Percentiles rank a stretch among this genome's conserved stretches.
phyloP scores from a whole-genome alignment of 1,140 invertebrate species.

The Prorops nasuta region DNA sequence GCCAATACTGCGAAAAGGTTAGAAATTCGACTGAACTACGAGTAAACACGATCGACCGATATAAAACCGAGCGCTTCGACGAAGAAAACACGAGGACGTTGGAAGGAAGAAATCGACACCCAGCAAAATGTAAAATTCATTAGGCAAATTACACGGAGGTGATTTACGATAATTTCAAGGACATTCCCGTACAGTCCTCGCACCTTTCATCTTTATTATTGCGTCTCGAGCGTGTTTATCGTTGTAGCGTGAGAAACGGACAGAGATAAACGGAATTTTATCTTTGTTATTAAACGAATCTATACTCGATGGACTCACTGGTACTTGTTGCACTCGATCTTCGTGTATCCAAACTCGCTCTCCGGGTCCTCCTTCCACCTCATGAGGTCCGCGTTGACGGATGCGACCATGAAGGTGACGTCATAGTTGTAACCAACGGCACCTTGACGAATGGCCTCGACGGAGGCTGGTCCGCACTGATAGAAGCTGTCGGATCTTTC shows the following conservation, averaged over 20 bases:
- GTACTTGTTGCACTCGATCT: slow-evolving; percentile 69
- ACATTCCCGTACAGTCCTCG: no score
- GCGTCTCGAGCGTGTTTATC: no score
- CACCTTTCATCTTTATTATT: no score
- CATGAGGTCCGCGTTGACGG: slow-evolving; percentile 68
- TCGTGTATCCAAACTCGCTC: slow-evolving; percentile 60
- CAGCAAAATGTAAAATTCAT: no score
- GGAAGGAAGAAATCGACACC: no score
- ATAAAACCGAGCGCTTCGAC: neutral
- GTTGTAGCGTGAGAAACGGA: no score
- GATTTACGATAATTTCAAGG: no score
- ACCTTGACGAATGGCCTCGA: slow-evolving; percentile 64
- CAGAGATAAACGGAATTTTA: neutral
- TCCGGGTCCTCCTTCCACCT: slow-evolving; percentile 62
- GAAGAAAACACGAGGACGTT: neutral
- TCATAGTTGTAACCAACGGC: slow-evolving; percentile 65
- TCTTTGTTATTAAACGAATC: neutral
- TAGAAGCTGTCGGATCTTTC: slow-evolving; percentile 54
- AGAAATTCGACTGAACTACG: slow-evolving; percentile 11
- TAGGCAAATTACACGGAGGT: no score
- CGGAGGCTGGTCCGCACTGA: slow-evolving; percentile 65
- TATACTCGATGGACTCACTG: slow-evolving; percentile 56
- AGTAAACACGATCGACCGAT: neutral
- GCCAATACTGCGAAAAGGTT: slow-evolving; percentile 64
- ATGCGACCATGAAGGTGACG: slow-evolving; percentile 63